Percentiles rank a stretch among this genome's conserved stretches.
phyloP scores from a whole-genome alignment of 2,888 invertebrate species.

The Polietes domitor region DNA sequence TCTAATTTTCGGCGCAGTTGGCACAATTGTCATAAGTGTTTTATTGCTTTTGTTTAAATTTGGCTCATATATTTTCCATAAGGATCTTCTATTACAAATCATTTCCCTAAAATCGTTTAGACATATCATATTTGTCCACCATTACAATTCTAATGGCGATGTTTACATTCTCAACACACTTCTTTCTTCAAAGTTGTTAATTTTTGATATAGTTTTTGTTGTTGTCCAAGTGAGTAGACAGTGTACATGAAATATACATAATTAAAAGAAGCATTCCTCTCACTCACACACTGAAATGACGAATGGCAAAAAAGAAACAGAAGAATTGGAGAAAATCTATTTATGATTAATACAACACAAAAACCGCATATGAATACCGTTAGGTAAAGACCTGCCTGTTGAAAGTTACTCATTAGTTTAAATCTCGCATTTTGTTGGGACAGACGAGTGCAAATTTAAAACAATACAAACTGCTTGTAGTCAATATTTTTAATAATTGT shows the following conservation, averaged over 20 bases:
- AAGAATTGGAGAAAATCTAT: slow-evolving; percentile 29
- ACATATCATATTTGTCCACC: no score
- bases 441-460: neutral
- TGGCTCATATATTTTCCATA: no score
- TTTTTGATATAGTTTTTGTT: no score
- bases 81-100: no score
- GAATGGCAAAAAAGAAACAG: slow-evolving; percentile 1
- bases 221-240: no score
- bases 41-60: no score
- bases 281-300: slow-evolving; percentile 13
- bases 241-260: neutral
- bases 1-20: no score
- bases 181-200: no score
- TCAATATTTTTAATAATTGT: neutral
- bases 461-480: neutral
- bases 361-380: slow-evolving; percentile 54
- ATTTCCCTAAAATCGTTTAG: no score
- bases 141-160: no score
- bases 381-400: slow-evolving; percentile 35
- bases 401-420: slow-evolving; percentile 27
- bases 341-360: slow-evolving; percentile 26
- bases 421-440: slow-evolving; percentile 14
- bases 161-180: no score
- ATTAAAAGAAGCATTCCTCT: slow-evolving; percentile 2
- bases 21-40: no score